Evolutionary conservation across 2,113 vertebrate species (phyloP).

Genomic region (Chitala chitala): DNA sequence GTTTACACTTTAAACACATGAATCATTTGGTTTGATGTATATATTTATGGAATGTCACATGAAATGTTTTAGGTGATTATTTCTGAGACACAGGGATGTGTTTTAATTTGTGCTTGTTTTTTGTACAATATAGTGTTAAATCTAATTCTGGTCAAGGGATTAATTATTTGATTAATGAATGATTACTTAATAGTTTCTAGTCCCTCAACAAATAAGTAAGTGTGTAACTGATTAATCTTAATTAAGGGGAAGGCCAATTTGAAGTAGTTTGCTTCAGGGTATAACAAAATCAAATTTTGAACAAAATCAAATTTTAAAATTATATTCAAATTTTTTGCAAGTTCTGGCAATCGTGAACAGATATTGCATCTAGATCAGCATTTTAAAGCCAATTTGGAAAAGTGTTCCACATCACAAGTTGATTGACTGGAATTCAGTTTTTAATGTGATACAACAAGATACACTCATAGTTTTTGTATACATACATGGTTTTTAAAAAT

Average conservation of each 20-base stretch:
- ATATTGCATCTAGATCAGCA: slow-evolving; percentile 13
- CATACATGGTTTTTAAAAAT: no score
- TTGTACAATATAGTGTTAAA: slow-evolving; percentile 10
- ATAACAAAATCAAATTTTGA: neutral
- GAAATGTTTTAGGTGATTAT: no score
- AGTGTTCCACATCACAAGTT: neutral
- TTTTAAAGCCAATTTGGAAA: neutral
- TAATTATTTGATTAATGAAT: slow-evolving; percentile 18
- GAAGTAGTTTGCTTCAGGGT: slow-evolving; percentile 3
- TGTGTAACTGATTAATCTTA: slow-evolving; percentile 14
- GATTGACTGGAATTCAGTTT: slow-evolving; percentile 1
- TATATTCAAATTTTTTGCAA: neutral
- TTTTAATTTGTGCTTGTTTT: no score
- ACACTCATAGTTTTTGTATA: no score
- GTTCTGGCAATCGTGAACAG: slow-evolving; percentile 8
- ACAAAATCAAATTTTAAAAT: slow-evolving; percentile 11
- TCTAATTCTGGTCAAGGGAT: slow-evolving; percentile 18
- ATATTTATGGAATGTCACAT: no score
- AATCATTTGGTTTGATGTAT: no score
- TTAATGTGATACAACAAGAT: no score
- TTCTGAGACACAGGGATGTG: no score
- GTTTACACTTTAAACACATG: no score
- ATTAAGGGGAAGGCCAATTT: slow-evolving; percentile 4
- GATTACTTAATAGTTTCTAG: slow-evolving; percentile 8
- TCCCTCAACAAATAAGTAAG: slow-evolving; percentile 11